A percentile compares a stretch with the other conserved stretches of the same genome.
These are phyloP conservation scores for Trididemnum nubilum DNA, from an alignment of 23 tunicate species.

Conservation along the genomic window DNA sequence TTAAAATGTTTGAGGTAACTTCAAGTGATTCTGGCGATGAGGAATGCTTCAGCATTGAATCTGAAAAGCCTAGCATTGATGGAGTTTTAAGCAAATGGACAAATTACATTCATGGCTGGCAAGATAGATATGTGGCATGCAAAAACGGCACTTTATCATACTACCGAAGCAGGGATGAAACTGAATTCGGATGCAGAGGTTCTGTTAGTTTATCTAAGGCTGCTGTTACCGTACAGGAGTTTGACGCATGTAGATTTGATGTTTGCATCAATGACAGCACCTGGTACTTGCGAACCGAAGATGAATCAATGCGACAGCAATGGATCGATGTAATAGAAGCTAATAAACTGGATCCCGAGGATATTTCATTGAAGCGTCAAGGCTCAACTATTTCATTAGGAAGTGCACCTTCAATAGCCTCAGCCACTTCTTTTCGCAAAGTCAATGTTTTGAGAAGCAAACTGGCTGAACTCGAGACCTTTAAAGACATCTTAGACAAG, in stretches of 20 bases:
- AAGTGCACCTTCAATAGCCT: conserved; percentile 72
- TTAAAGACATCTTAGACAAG: conserved; percentile 68
- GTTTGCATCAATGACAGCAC: conserved; percentile 83
- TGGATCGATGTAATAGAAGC: conserved; percentile 91
- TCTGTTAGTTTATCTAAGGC: conserved; percentile 78
- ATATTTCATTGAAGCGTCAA: conserved; percentile 53
- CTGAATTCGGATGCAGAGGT: conserved; percentile 92
- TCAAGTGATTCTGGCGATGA: conserved; percentile 76
- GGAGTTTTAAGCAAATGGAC: conserved; percentile 91
- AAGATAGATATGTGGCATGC: conserved; percentile 73
- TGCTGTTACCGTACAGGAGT: conserved; percentile 45
- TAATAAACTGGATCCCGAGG: conserved; percentile 54
- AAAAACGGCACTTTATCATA: conserved; percentile 76
- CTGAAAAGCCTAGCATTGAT: conserved; percentile 47
- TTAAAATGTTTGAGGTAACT: no score
- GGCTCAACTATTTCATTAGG: conserved; percentile 77
- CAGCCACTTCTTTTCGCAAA: conserved; percentile 72
- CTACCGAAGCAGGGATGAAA: conserved; percentile 68
- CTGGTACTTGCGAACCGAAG: conserved; percentile 82
- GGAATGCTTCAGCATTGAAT: conserved; percentile 35
- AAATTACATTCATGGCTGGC: conserved; percentile 95
- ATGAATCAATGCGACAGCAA: conserved; percentile 70
- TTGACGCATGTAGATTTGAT: conserved; percentile 85
- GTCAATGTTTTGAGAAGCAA: conserved; percentile 57
- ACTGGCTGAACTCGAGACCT: conserved; percentile 84